Base-by-base conservation (phyloP, 2,797 vertebrate genomes). In the Acipenser ruthenus region DNA sequence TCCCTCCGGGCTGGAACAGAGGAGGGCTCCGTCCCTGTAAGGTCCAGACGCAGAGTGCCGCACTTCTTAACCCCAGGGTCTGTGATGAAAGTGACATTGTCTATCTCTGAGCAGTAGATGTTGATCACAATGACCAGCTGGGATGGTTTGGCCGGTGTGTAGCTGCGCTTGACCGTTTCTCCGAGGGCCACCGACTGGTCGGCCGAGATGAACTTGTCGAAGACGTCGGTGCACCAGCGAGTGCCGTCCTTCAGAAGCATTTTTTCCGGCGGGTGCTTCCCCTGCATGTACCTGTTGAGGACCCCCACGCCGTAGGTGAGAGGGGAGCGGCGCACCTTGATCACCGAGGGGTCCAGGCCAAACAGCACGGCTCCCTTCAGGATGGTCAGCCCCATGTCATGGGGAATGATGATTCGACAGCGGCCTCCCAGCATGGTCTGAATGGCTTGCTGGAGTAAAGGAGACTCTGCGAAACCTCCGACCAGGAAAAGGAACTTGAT, bases 401-500 rank as follows among this genome's bases (percentile, higher is more conserved):
- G 96, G 0, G 97, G 96, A 68, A 99, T 95, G 82, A 99, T 95
- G 78, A 99, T 91, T 62, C 97, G 92, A 74, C 95, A 96, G 68
- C 91, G 85, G 0, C 91, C 91, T 55, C 93, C 91, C 0, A 99
- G 94, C 81, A 95, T 93, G 0, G 85, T 85, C 81, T 99, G 95
- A 1, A 99, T 89, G 0, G 97, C 97, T 52, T 93, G 93, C 68
- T 99, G 97, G 12, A 99, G 90, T 60, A 99, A 86, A 0, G 94
- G 87, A 0, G 96, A 98, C 79, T 99, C 96, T 0, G 97, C 95
- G 1, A 99, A 99, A 58, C 97, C 97, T 0, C 97, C 97, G 71
- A 99, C 97, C 67, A 99, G 81, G 81, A 99, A 99, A 23, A 99
- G 89, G 74, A 99, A 98, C 86, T 98, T 99, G 69, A 99, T 96